phyloP scores from a whole-genome alignment of 2,113 vertebrate genomes.

The Myrmophylax atrothorax region DNA sequence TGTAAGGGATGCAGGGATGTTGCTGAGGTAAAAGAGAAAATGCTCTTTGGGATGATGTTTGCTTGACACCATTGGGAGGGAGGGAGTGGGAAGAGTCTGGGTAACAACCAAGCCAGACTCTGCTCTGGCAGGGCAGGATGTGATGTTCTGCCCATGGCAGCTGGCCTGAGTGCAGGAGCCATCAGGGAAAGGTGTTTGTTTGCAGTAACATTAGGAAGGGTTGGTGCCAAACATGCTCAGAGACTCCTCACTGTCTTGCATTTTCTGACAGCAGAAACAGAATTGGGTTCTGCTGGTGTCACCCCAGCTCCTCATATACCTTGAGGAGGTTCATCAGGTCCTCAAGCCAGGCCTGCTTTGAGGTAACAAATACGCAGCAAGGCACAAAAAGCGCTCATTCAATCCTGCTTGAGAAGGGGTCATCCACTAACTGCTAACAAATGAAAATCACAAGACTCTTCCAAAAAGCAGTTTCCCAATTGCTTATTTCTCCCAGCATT shows the following conservation, averaged over 20 bases:
- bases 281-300: neutral
- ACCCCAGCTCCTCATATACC: neutral
- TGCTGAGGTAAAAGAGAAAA: neutral
- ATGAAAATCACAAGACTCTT: neutral
- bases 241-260: neutral
- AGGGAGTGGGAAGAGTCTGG: neutral
- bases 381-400: neutral
- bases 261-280: neutral
- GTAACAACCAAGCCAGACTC: neutral
- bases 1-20: neutral
- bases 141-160: neutral
- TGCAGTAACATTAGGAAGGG: neutral
- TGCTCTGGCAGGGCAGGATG: neutral
- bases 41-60: neutral
- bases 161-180: neutral
- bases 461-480: neutral
- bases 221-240: neutral
- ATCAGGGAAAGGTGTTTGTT: neutral
- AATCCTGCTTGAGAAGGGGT: neutral
- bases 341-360: neutral
- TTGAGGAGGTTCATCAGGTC: neutral
- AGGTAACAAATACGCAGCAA: neutral
- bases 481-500: neutral
- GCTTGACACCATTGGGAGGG: neutral
- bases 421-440: neutral